Evolutionary conservation across 2,888 invertebrate genomes (phyloP).

Genomic region (Trypoxylon attenuatum): DNA sequence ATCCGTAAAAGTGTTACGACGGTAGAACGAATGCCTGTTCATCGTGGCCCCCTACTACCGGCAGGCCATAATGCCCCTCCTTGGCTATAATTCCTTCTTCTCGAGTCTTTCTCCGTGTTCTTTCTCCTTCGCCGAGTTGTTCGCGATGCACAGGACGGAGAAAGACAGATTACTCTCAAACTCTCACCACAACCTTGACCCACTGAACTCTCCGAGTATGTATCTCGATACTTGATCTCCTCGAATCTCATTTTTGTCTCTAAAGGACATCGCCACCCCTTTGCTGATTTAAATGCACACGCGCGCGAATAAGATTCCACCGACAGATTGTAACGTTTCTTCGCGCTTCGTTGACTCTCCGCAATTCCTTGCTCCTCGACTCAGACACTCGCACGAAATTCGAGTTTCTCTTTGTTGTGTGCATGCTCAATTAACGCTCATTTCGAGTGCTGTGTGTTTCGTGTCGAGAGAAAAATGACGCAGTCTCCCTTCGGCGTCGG

Average conservation of each 20-base stretch:
- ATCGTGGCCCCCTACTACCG: conserved; percentile 13
- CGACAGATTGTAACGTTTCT: too few relatives aligned
- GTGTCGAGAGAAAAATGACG: too few relatives aligned
- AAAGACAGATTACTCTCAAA: conserved; percentile 49
- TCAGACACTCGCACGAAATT: too few relatives aligned
- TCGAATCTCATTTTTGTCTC: conserved; percentile 15
- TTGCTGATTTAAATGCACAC: too few relatives aligned
- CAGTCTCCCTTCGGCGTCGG: too few relatives aligned
- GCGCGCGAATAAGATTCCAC: too few relatives aligned
- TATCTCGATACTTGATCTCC: conserved; percentile 37
- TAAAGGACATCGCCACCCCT: neutral
- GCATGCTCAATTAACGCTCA: too few relatives aligned
- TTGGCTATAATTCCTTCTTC: conserved; percentile 5
- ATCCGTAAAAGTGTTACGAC: conserved; percentile 63
- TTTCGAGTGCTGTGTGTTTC: too few relatives aligned
- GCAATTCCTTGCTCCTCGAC: too few relatives aligned
- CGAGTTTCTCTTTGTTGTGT: too few relatives aligned
- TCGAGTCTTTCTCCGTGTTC: conserved; percentile 28
- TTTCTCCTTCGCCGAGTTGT: conserved; percentile 27
- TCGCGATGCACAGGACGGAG: conserved; percentile 19
- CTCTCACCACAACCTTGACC: conserved; percentile 64
- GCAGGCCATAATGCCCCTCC: conserved; percentile 1
- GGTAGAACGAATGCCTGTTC: conserved; percentile 35
- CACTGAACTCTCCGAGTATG: conserved; percentile 55
- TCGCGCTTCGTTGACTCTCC: too few relatives aligned